phyloP scores from a whole-genome alignment of 2,113 vertebrate genomes.

The Percina caprodes region DNA sequence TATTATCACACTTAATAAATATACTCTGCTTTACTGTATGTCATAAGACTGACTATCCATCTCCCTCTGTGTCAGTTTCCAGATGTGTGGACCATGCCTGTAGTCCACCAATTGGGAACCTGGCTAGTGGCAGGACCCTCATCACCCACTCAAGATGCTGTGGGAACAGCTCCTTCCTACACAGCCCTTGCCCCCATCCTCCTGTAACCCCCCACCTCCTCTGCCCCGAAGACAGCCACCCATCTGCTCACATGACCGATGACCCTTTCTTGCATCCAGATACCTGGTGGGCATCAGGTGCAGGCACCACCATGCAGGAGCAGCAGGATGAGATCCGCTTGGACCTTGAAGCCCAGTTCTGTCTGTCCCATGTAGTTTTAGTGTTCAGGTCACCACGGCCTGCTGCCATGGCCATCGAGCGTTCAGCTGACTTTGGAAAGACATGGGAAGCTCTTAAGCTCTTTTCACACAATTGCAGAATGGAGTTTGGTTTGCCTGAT shows the following conservation, averaged over 20 bases:
- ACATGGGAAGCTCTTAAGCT: slow-evolving; percentile 89
- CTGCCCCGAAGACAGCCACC: slow-evolving; percentile 82
- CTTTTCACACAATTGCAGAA: slow-evolving; percentile 89
- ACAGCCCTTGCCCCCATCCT: slow-evolving; percentile 71
- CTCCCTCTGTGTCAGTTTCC: slow-evolving; percentile 72
- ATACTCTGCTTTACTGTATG: not conserved
- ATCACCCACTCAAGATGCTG: slow-evolving; percentile 84
- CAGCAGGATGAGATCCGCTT: slow-evolving; percentile 87
- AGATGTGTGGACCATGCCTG: slow-evolving; percentile 87
- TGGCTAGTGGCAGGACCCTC: slow-evolving; percentile 88
- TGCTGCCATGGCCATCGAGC: slow-evolving; percentile 88
- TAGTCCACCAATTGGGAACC: slow-evolving; percentile 89
- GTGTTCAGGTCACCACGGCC: slow-evolving; percentile 90
- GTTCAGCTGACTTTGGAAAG: slow-evolving; percentile 87
- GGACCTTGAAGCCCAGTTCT: slow-evolving; percentile 88
- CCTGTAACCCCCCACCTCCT: slow-evolving; percentile 55
- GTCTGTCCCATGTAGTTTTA: slow-evolving; percentile 88
- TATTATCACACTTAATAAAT: not conserved
- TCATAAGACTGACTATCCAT: slow-evolving; percentile 16
- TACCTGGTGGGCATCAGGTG: slow-evolving; percentile 90
- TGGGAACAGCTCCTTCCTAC: slow-evolving; percentile 79
- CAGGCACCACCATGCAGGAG: not conserved
- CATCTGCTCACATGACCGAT: slow-evolving; percentile 87
- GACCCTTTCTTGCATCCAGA: slow-evolving; percentile 86
- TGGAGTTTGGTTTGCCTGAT: slow-evolving; percentile 87